A percentile compares a stretch with the other conserved stretches of the same genome.
Conservation (phyloP, 2,113 vertebrate species). For the Trematocara macrostoma region DNA sequence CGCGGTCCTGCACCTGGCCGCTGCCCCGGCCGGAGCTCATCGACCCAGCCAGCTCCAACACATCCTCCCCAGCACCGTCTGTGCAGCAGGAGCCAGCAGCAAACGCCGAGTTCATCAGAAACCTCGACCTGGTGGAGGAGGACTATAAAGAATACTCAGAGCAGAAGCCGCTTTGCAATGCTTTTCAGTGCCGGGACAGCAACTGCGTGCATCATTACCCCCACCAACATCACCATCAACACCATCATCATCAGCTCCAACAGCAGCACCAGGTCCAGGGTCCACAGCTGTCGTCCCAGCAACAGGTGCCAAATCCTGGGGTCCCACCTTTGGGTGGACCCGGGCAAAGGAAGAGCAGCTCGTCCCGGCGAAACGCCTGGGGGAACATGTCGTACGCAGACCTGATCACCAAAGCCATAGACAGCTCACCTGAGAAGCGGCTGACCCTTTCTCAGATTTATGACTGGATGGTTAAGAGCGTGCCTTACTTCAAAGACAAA, state of each 20-base stretch:
- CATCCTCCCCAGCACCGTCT: slow-evolving; percentile 81
- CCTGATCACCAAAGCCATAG: slow-evolving; percentile 95
- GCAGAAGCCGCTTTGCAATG: slow-evolving; percentile 47
- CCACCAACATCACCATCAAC: slow-evolving; percentile 48
- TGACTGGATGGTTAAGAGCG: slow-evolving; percentile 97
- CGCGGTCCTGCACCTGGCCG: slow-evolving; percentile 83
- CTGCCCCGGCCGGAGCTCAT: slow-evolving; percentile 81
- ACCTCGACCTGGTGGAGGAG: slow-evolving; percentile 83
- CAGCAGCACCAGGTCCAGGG: slow-evolving; percentile 53
- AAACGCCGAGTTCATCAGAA: slow-evolving; percentile 79
- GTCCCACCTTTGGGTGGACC: slow-evolving; percentile 19
- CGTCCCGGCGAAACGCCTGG: slow-evolving; percentile 95
- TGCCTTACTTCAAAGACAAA: slow-evolving; percentile 97
- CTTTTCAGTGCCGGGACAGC: slow-evolving; percentile 64
- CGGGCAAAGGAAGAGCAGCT: slow-evolving; percentile 89
- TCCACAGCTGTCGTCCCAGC: slow-evolving; percentile 56
- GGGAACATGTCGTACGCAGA: slow-evolving; percentile 97
- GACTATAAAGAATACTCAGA: slow-evolving; percentile 75
- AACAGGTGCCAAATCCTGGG: slow-evolving; percentile 63
- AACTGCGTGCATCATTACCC: slow-evolving; percentile 57
- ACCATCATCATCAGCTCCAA: slow-evolving; percentile 17
- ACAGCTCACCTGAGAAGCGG: slow-evolving; percentile 92
- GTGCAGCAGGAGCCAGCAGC: slow-evolving; percentile 78
- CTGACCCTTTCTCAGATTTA: slow-evolving; percentile 96
- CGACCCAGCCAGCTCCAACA: slow-evolving; percentile 79